These are phyloP conservation scores for Silurus lanzhouensis DNA, from an alignment of 2,797 vertebrate genomes.

Conservation along the genomic window DNA sequence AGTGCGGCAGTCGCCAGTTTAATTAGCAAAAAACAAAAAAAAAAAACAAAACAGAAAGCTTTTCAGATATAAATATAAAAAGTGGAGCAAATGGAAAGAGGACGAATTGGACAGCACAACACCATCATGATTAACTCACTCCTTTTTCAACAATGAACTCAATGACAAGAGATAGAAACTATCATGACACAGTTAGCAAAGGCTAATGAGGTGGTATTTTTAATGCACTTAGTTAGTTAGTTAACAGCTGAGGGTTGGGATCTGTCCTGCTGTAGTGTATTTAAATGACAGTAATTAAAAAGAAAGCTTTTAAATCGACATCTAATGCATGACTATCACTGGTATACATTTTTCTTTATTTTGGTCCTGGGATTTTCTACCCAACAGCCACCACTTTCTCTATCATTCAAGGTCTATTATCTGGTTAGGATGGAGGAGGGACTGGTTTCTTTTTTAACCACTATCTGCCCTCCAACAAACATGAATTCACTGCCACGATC, in stretches of 20 bases:
- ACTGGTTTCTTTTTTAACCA: background rate
- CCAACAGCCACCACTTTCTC: background rate
- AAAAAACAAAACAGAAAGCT: background rate
- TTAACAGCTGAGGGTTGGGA: background rate
- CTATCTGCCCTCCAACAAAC: background rate
- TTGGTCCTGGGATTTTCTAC: background rate
- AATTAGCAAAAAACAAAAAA: background rate
- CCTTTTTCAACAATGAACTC: background rate
- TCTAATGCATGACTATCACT: background rate
- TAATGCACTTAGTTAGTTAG: background rate
- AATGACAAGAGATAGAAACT: background rate
- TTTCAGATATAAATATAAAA: slow-evolving; percentile 3
- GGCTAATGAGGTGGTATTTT: background rate
- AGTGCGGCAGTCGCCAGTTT: background rate
- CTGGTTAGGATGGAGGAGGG: background rate
- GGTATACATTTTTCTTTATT: background rate
- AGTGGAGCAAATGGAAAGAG: background rate
- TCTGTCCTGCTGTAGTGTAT: background rate
- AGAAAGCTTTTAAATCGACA: background rate
- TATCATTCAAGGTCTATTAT: background rate
- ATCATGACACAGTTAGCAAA: background rate
- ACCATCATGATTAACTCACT: background rate
- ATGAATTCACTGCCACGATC: background rate
- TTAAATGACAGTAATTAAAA: background rate
- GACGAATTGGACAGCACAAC: background rate